These are phyloP conservation scores for Phenganax subtilis DNA, from an alignment of 92 coral and sea anemone species.

Conservation along the genomic window DNA sequence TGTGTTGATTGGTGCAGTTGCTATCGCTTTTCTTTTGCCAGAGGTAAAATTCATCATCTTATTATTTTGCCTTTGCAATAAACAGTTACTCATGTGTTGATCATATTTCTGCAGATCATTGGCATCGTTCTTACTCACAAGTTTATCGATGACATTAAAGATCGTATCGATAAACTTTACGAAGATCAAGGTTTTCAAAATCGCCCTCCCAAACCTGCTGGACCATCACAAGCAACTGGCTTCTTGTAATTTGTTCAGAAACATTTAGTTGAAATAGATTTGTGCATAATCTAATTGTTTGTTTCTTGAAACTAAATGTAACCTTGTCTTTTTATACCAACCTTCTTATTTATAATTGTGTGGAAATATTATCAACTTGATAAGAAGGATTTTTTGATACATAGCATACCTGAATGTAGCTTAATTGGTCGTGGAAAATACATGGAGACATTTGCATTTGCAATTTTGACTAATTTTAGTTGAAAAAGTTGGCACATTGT, in stretches of 20 bases:
- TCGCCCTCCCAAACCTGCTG: constrained; percentile 31
- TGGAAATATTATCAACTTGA: neutral
- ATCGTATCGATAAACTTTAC: constrained; percentile 64
- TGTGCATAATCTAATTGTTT: neutral
- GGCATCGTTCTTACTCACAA: constrained; percentile 88
- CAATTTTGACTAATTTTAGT: too few relatives aligned
- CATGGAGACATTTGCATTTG: too few relatives aligned
- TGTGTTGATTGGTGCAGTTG: constrained; percentile 76
- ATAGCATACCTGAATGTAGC: too few relatives aligned
- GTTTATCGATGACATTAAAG: constrained; percentile 74
- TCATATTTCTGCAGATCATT: constrained; percentile 48
- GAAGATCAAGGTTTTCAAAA: neutral
- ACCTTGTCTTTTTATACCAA: neutral
- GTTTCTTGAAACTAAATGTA: constrained; percentile 17
- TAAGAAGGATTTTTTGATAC: neutral
- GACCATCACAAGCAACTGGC: constrained; percentile 29
- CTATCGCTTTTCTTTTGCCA: constrained; percentile 90
- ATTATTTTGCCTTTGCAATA: neutral
- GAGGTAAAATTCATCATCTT: constrained; percentile 52
- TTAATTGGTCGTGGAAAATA: too few relatives aligned
- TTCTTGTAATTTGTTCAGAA: constrained; percentile 1
- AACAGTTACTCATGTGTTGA: neutral
- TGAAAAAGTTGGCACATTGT: too few relatives aligned
- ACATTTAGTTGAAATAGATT: neutral
- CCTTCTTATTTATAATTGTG: neutral